Evolutionary conservation across 2,113 vertebrate species (phyloP), one percentile per base, ranked within the genome.

Genomic region (Daboia siamensis): DNA sequence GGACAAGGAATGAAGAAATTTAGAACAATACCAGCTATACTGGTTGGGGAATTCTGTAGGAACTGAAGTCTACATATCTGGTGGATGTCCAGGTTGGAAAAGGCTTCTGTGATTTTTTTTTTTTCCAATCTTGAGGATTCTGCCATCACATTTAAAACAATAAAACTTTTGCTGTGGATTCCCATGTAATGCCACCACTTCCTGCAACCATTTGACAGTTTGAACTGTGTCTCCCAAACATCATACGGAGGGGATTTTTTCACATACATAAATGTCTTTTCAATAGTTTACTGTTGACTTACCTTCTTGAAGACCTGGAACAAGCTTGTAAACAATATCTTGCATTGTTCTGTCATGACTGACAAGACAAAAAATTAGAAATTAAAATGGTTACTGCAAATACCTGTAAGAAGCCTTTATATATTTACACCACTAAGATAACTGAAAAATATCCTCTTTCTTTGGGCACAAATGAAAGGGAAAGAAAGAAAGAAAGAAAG

Each of bases 321-420:
- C 99, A 98, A 99, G 96, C 94, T 99, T 99, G 98, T 99, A 99
- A 96, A 99, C 99, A 95, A 99, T 99, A 97, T 99, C 99, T 96
- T 99, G 99, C 99, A 99, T 99, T 97, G 99, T 99, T 98, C 99
- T 98, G 97, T 99, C 99, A 99, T 99, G 99, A 96, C 99, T 99
- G 52, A 29, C 24, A 52, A 44, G 64, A 48, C 55, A 52, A 80
- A 17, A 74, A 80, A 80, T 1, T 17, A 80, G 69, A 80, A 39
- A 80, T 80, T 80, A 39, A 74, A 80, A 80, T 20, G 5, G n/a
- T 20, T 39, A 39, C 17, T 39, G 6, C 33, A 80, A 80, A 80
- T 33, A 21, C 33, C 69, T 80, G 20, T 80, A 80, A 80, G 15
- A 74, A 80, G 39, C 17, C 33, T 80, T 39, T 74, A 74, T 20